These are phyloP conservation scores for Halcyon senegalensis DNA, from an alignment of 2,113 vertebrate genomes.

Conservation along the genomic window DNA sequence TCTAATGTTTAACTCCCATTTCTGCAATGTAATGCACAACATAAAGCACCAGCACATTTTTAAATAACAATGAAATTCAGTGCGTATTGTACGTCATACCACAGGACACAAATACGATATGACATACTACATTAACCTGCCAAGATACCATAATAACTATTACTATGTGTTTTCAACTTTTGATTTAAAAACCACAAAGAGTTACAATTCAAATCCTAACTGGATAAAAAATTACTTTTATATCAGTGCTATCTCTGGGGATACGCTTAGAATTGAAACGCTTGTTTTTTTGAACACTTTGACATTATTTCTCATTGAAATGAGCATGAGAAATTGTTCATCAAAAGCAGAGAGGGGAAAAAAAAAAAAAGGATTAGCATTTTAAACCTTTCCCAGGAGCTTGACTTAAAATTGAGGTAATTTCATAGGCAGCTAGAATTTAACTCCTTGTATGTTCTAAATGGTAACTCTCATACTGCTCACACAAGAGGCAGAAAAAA, in stretches of 20 bases:
- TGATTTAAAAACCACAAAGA: slow-evolving; percentile 48
- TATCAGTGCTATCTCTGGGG: slow-evolving; percentile 48
- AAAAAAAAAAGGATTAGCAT: slow-evolving; percentile 36
- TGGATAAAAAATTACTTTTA: slow-evolving; percentile 67
- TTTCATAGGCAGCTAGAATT: slow-evolving; percentile 62
- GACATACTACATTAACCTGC: slow-evolving; percentile 46
- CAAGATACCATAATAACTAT: slow-evolving; percentile 18
- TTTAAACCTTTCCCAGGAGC: slow-evolving; percentile 57
- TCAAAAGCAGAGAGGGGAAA: not conserved
- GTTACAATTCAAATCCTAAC: slow-evolving; percentile 68
- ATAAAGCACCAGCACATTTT: not conserved
- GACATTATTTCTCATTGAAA: slow-evolving; percentile 71
- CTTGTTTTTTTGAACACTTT: slow-evolving; percentile 65
- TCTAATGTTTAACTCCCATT: not conserved
- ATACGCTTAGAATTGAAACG: slow-evolving; percentile 63
- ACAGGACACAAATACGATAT: slow-evolving; percentile 36
- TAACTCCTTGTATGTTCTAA: slow-evolving; percentile 49
- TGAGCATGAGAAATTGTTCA: slow-evolving; percentile 70
- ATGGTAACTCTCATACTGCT: not conserved
- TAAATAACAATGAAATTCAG: slow-evolving; percentile 9
- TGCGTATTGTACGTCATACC: not conserved
- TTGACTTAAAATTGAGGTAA: slow-evolving; percentile 58
- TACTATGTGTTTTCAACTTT: slow-evolving; percentile 5
- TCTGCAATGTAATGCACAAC: not conserved
- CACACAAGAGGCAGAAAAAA: not conserved